These are phyloP conservation scores for Xerus rutilus DNA, from an alignment of 2,797 vertebrate species.

Conservation along the genomic window DNA sequence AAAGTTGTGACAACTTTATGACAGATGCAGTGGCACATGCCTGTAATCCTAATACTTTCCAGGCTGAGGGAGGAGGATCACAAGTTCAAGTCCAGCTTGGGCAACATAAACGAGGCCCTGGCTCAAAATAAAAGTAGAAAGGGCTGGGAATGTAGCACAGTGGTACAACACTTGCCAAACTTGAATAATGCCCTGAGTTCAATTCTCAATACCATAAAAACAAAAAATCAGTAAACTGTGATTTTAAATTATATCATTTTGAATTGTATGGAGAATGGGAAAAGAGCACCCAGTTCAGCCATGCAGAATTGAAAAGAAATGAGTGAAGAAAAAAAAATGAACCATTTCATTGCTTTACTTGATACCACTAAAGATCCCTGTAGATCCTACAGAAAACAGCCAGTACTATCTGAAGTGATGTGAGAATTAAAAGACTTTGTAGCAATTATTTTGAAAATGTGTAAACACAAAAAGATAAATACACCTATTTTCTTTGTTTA, in stretches of 20 bases:
- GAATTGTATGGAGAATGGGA: slow-evolving; percentile 12
- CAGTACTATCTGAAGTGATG: not conserved
- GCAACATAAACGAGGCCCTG: no score
- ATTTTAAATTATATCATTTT: slow-evolving; percentile 39
- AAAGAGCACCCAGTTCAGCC: not conserved
- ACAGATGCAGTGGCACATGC: no score
- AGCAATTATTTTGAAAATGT: slow-evolving; percentile 4
- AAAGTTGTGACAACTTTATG: not conserved
- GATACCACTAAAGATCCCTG: not conserved
- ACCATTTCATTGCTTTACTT: not conserved
- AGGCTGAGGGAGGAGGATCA: no score
- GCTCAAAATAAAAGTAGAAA: no score
- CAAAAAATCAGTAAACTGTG: not conserved
- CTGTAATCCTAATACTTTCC: no score
- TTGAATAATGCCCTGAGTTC: no score
- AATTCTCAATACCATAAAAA: no score
- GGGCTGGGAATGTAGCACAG: no score
- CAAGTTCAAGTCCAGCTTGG: no score
- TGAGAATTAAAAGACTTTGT: not conserved
- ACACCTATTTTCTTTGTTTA: not conserved
- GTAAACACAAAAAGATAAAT: not conserved
- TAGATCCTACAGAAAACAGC: not conserved
- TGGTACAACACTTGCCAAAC: no score
- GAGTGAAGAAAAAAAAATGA: not conserved
- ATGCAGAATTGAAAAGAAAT: slow-evolving; percentile 30